Percentiles rank a stretch among this genome's conserved stretches.
These are phyloP conservation scores for Lepus americanus DNA, from an alignment of 2,113 vertebrate genomes.

Conservation along the genomic window DNA sequence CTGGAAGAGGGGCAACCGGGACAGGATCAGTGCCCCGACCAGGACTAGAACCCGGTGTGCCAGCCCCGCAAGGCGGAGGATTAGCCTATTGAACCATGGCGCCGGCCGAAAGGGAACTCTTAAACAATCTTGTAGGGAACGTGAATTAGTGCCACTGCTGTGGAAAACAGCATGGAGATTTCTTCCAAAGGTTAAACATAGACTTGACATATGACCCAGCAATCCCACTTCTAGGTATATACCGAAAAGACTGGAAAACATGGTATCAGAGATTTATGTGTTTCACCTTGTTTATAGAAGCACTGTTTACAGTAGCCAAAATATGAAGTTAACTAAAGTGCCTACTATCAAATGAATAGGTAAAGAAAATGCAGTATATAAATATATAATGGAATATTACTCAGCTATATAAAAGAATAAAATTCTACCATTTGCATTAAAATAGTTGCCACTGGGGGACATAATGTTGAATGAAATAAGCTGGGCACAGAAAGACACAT, in stretches of 20 bases:
- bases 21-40: too few relatives aligned
- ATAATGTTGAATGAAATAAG: neutral
- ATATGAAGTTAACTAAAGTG: neutral
- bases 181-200: neutral
- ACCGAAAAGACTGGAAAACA: neutral
- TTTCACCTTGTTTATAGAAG: neutral
- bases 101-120: neutral
- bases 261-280: neutral
- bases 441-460: neutral
- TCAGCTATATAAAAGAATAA: neutral
- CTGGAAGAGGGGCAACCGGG: too few relatives aligned
- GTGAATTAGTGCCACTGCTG: accelerated
- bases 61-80: too few relatives aligned
- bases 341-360: neutral
- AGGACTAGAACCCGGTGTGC: too few relatives aligned
- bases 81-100: too few relatives aligned
- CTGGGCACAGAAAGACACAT: neutral
- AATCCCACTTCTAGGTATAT: neutral
- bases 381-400: neutral
- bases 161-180: neutral
- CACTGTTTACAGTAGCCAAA: neutral
- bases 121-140: neutral
- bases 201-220: neutral
- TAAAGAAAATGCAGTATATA: neutral
- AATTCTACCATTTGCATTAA: too few relatives aligned